phyloP scores from a whole-genome alignment of 2,797 vertebrate genomes.

The Thamnophis elegans region DNA sequence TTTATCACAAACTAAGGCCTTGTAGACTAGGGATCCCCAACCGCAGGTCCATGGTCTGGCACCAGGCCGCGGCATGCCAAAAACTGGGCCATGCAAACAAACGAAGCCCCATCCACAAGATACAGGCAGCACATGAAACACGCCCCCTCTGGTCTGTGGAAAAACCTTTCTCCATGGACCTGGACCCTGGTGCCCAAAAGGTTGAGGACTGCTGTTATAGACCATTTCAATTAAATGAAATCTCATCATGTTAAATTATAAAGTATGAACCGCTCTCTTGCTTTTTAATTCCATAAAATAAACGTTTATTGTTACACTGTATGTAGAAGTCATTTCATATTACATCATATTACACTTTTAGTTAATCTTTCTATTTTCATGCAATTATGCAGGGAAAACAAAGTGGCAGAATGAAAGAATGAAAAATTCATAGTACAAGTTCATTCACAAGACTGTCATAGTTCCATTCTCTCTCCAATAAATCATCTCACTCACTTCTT shows the following conservation, averaged over 20 bases:
- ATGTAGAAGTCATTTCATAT: not conserved
- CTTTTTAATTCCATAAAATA: not conserved
- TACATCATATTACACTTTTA: not conserved
- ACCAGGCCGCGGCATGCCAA: too few relatives aligned
- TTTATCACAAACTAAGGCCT: not conserved
- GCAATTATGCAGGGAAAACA: not conserved
- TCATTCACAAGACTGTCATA: not conserved
- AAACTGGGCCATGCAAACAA: too few relatives aligned
- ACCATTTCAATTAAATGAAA: not conserved
- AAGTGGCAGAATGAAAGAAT: not conserved
- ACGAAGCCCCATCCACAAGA: too few relatives aligned
- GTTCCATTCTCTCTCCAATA: not conserved
- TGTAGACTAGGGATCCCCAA: not conserved
- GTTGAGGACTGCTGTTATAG: not conserved
- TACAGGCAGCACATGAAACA: too few relatives aligned
- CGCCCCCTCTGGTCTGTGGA: too few relatives aligned
- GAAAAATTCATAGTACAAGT: not conserved
- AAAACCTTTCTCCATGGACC: too few relatives aligned
- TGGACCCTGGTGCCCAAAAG: too few relatives aligned
- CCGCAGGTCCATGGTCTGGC: too few relatives aligned
- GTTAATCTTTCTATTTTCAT: not conserved
- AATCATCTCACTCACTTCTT: not conserved
- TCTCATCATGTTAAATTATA: not conserved
- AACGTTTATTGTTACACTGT: not conserved
- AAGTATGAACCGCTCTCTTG: not conserved